Evolutionary conservation across 2,888 invertebrate genomes (phyloP).

Genomic region (Trichopoda pennipes): DNA sequence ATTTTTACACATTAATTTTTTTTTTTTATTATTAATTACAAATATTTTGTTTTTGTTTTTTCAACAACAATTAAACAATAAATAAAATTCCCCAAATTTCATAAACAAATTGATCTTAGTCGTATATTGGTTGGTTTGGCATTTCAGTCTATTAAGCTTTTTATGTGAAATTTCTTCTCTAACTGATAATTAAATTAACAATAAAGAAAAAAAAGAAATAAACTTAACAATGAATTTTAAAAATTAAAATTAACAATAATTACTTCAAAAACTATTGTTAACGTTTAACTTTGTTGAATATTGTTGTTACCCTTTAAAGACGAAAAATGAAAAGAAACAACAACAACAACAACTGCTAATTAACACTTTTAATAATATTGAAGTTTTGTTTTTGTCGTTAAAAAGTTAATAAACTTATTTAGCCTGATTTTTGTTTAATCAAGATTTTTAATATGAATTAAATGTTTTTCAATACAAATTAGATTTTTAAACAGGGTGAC

Average conservation of each 20-base stretch:
- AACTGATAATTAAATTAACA: constrained; percentile 59
- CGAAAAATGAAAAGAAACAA: not conserved
- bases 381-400: constrained; percentile 12
- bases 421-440: too few relatives aligned
- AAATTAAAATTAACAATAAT: constrained; percentile 28
- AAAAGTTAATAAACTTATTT: not conserved
- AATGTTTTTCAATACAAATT: too few relatives aligned
- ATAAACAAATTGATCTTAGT: constrained; percentile 39
- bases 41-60: not conserved
- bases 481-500: too few relatives aligned
- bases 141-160: constrained; percentile 59
- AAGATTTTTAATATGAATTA: too few relatives aligned
- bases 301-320: constrained; percentile 6
- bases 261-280: constrained; percentile 30
- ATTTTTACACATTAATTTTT: not conserved
- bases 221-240: constrained; percentile 32
- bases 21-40: constrained; percentile 41
- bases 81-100: constrained; percentile 28
- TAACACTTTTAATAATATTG: constrained; percentile 14
- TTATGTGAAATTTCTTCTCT: constrained; percentile 53
- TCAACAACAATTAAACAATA: constrained; percentile 7
- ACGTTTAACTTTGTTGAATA: too few relatives aligned
- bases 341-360: not conserved
- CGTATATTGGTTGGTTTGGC: constrained; percentile 64
- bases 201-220: constrained; percentile 4